Evolutionary conservation across 2,113 vertebrate species (phyloP).

Genomic region (Dunckerocampus dactyliophorus): DNA sequence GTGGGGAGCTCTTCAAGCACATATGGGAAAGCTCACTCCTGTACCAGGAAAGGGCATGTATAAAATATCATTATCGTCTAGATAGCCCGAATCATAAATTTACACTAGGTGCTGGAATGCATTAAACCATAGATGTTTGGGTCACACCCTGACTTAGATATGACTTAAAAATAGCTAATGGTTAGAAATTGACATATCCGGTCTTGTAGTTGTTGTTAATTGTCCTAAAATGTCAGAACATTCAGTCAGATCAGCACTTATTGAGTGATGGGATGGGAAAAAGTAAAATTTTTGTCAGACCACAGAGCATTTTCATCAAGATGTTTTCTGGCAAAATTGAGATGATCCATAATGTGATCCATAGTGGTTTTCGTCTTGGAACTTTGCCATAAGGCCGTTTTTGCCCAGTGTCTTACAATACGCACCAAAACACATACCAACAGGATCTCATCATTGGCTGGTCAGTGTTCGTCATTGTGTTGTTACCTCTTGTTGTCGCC

Average conservation of each 20-base stretch:
- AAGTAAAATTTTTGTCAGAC: too few relatives aligned
- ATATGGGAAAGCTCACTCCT: conserved; percentile 3
- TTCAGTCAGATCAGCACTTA: background rate
- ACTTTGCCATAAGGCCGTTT: too few relatives aligned
- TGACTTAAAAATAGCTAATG: conserved; percentile 8
- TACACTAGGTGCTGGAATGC: conserved; percentile 9
- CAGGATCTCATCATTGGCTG: too few relatives aligned
- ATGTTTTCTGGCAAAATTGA: too few relatives aligned
- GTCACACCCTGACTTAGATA: conserved; percentile 13
- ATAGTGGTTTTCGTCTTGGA: too few relatives aligned
- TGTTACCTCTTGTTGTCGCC: too few relatives aligned
- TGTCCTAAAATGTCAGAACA: background rate
- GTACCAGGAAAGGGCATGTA: background rate
- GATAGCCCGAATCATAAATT: conserved; percentile 10
- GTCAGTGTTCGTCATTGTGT: too few relatives aligned
- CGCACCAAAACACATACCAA: too few relatives aligned
- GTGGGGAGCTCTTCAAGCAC: conserved; percentile 3
- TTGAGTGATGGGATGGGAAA: background rate
- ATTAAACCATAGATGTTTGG: conserved; percentile 24
- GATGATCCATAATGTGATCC: too few relatives aligned
- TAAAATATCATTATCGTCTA: conserved; percentile 12
- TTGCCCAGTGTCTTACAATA: too few relatives aligned
- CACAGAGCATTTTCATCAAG: too few relatives aligned
- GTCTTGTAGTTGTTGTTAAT: background rate
- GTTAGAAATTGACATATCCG: background rate